Evolutionary conservation across 2,113 vertebrate genomes (phyloP).

Genomic region (Semnopithecus entellus): DNA sequence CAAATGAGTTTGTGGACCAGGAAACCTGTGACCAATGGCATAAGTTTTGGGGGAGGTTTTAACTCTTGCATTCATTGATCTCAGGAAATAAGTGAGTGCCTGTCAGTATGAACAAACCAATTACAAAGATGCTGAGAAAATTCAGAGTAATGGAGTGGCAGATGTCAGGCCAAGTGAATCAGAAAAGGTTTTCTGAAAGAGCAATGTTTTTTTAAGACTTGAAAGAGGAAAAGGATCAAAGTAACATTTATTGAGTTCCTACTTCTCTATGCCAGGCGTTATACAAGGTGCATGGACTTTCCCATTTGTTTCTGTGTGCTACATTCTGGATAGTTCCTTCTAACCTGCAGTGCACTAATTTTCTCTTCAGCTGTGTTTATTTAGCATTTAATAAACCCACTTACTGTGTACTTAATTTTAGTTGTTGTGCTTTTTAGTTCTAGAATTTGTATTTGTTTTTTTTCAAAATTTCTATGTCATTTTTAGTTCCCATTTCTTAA

Average conservation of each 20-base stretch:
- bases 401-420: not conserved
- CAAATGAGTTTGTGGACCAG: not conserved
- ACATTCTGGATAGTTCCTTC: not conserved
- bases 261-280: not conserved
- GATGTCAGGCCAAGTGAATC: not conserved
- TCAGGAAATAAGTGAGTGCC: constrained; percentile 11
- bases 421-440: not conserved
- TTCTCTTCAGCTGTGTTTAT: not conserved
- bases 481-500: not conserved
- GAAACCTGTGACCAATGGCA: not conserved
- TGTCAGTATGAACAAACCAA: not conserved
- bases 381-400: not conserved
- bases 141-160: too few relatives aligned
- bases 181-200: not conserved
- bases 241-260: not conserved
- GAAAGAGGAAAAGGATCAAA: not conserved
- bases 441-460: constrained; percentile 5
- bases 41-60: not conserved
- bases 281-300: not conserved
- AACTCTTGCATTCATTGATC: not conserved
- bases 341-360: not conserved
- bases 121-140: not conserved
- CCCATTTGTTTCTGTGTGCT: not conserved
- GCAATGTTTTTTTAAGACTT: not conserved
- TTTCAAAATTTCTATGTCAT: not conserved